phyloP scores from a whole-genome alignment of 2,113 vertebrate genomes.

The Python bivittatus region DNA sequence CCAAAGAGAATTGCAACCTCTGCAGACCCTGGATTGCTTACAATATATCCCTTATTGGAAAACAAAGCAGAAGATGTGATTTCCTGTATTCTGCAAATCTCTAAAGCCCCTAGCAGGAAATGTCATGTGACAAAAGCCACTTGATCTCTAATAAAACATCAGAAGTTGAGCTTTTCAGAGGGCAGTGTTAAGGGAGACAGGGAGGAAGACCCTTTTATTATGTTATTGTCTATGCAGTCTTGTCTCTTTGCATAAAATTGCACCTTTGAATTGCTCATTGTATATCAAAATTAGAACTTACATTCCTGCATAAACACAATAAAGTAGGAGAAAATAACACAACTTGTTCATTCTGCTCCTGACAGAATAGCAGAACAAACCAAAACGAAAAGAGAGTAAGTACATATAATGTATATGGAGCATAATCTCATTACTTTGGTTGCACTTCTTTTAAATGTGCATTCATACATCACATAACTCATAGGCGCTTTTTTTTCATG shows the following conservation, averaged over 20 bases:
- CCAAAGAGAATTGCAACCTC: background rate
- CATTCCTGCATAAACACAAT: background rate
- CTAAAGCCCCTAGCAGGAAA: background rate
- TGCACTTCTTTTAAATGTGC: background rate
- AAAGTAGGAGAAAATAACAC: background rate
- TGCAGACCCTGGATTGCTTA: background rate
- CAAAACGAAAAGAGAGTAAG: background rate
- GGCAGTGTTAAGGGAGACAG: background rate
- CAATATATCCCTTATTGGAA: background rate
- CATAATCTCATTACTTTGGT: background rate
- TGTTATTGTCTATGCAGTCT: background rate
- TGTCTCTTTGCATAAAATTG: conserved; percentile 8
- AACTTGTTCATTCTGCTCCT: background rate
- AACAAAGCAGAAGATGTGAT: background rate
- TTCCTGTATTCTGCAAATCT: conserved; percentile 7
- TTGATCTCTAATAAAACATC: background rate
- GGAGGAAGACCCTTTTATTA: background rate
- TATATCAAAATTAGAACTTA: conserved; percentile 18
- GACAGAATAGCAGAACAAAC: conserved; percentile 18
- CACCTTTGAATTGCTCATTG: background rate
- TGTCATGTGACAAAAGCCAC: conserved; percentile 1
- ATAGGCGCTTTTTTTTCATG: background rate
- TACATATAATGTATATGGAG: background rate
- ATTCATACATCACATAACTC: background rate
- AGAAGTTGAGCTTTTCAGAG: background rate